Evolutionary conservation across 2,888 invertebrate genomes (phyloP).

Genomic region (Rhyacophila evoluta): DNA sequence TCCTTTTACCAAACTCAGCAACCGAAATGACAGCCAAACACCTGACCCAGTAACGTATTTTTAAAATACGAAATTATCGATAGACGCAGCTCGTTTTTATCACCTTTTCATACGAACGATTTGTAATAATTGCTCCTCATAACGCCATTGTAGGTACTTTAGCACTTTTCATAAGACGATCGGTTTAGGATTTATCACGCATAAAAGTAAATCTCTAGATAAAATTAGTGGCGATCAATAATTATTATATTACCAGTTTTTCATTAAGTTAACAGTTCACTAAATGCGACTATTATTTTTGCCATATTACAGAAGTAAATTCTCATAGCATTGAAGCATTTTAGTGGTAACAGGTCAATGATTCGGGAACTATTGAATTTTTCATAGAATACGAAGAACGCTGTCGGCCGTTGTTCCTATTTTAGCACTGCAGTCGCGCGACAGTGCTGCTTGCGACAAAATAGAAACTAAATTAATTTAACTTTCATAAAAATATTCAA

Average conservation of each 20-base stretch:
- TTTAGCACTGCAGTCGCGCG: slow-evolving; percentile 18
- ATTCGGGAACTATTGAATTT: slow-evolving; percentile 52
- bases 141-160: slow-evolving; percentile 45
- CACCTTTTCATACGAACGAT: slow-evolving; percentile 36
- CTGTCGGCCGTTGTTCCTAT: slow-evolving; percentile 29
- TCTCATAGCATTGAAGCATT: slow-evolving; percentile 72
- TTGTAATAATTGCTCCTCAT: slow-evolving; percentile 38
- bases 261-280: slow-evolving; percentile 71
- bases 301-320: slow-evolving; percentile 66
- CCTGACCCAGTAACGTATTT: slow-evolving; percentile 35
- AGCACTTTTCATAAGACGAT: slow-evolving; percentile 41
- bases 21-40: slow-evolving; percentile 38
- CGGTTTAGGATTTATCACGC: slow-evolving; percentile 44
- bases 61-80: slow-evolving; percentile 31
- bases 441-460: slow-evolving; percentile 16
- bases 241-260: slow-evolving; percentile 70
- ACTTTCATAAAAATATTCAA: no score
- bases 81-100: slow-evolving; percentile 36
- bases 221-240: slow-evolving; percentile 56
- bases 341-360: slow-evolving; percentile 59
- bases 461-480: not conserved
- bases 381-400: not conserved
- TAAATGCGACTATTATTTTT: slow-evolving; percentile 70
- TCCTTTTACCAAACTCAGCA: slow-evolving; percentile 48
- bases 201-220: slow-evolving; percentile 46